Evolutionary conservation across 2,113 vertebrate genomes (phyloP).

Genomic region (Telmatochromis bifrenatus): DNA sequence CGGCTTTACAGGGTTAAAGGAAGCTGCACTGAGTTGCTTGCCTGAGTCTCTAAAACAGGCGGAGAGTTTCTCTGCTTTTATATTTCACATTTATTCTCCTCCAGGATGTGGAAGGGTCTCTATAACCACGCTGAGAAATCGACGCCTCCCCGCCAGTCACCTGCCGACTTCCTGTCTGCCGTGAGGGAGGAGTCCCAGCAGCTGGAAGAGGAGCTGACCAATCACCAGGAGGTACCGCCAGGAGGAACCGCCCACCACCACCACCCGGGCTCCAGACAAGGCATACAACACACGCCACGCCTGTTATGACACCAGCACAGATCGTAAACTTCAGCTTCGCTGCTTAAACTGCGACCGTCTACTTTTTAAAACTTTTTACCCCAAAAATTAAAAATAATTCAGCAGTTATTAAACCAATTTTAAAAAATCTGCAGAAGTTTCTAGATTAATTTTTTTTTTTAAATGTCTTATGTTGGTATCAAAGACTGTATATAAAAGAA

Average conservation of each 20-base stretch:
- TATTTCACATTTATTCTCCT: not conserved
- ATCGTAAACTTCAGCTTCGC: not conserved
- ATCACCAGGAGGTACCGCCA: conserved; percentile 73
- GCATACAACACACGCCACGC: conserved; percentile 65
- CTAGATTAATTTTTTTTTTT: rapidly evolving
- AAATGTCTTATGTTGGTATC: not conserved
- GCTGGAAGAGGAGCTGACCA: conserved; percentile 71
- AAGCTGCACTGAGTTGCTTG: not conserved
- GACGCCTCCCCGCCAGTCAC: conserved; percentile 78
- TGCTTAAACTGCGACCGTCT: not conserved
- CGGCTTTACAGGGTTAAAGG: not conserved
- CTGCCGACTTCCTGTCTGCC: conserved; percentile 78
- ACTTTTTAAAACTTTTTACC: not conserved
- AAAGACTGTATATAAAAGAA: not conserved
- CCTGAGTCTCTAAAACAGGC: rapidly evolving
- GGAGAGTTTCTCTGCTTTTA: not conserved
- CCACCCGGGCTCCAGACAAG: conserved; percentile 63
- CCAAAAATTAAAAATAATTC: not conserved
- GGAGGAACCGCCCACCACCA: conserved; percentile 64
- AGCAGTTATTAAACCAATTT: not conserved
- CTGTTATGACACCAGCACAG: not conserved
- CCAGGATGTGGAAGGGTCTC: conserved; percentile 92
- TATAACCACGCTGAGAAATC: conserved; percentile 86
- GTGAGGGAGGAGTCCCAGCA: conserved; percentile 70
- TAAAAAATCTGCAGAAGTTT: not conserved